A percentile compares a stretch with the other conserved stretches of the same genome.
Evolutionary conservation across 2,797 vertebrate species (phyloP).

Genomic region (Paedocypris micromegethes): DNA sequence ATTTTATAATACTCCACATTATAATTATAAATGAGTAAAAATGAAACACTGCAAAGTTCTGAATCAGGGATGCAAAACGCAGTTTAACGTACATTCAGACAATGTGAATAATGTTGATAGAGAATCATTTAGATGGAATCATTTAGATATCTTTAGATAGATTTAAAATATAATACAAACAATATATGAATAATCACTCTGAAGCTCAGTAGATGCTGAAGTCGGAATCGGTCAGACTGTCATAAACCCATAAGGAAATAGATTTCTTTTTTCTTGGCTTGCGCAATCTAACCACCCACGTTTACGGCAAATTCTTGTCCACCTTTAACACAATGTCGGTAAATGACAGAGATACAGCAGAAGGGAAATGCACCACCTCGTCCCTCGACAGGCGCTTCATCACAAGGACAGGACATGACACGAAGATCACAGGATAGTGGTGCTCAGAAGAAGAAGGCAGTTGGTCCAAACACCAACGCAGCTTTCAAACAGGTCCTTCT

Average conservation of each 20-base stretch:
- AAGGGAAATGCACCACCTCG: neutral
- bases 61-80: too few relatives aligned
- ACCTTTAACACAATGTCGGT: conserved; percentile 16
- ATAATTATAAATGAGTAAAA: too few relatives aligned
- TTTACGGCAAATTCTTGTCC: neutral
- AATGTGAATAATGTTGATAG: too few relatives aligned
- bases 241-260: conserved; percentile 31
- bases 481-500: conserved; percentile 7
- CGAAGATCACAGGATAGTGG: conserved; percentile 2
- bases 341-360: conserved; percentile 16
- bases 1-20: too few relatives aligned
- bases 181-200: too few relatives aligned
- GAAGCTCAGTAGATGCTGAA: too few relatives aligned
- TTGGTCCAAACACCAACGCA: neutral
- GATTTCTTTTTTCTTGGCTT: conserved; percentile 15
- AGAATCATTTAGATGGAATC: too few relatives aligned
- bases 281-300: conserved; percentile 20
- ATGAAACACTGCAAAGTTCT: too few relatives aligned
- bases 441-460: conserved; percentile 3
- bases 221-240: neutral
- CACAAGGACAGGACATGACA: neutral
- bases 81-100: too few relatives aligned
- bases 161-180: too few relatives aligned
- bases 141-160: too few relatives aligned
- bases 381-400: too few relatives aligned